Evolutionary conservation across 2,888 invertebrate species (phyloP), one percentile per base, ranked within the genome.

Genomic region (Ommatoiulus sabulosus): DNA sequence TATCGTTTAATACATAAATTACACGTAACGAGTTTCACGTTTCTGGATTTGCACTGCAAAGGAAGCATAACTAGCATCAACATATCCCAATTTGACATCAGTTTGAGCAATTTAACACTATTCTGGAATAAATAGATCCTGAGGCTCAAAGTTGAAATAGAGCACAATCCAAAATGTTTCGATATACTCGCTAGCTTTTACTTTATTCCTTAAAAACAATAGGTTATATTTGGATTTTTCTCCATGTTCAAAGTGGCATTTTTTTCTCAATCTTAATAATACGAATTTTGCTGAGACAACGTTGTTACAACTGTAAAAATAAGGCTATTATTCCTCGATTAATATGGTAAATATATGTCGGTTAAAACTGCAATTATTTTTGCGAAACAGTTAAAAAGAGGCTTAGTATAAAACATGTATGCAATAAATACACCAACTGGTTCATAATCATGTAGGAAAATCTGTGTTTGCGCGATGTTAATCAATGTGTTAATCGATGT

Each of bases 1-100:
- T 80, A 80, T 80, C 80, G 15, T 80, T 80, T 80, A 80, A 80
- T 80, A 80, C 80, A 80, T 80, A 80, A 80, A 80, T 80, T 80
- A 80, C 80, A 80, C 15, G 80, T 80, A 80, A 80, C 80, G 80
- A 80, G 8, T 35, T 80, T 80, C 24, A 80, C 80, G 80, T 80
- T 80, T 80, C 80, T 35, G 80, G 80, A 80, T 80, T 80, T 80
- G 80, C 80, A 80, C 80, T 80, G 80, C 80, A 80, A 80, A 80
- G 80, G 80, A 80, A 80, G 80, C 80, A 80, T 80, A 80, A 80
- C 80, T 80, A 80, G 80, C 80, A 35, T 80, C 24, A 80, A 80
- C 80, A 35, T 80, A 80, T 80, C 80, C 80, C 80, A 80, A 80
- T 80, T 80, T 35, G 15, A 80, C 35, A 80, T 35, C 8, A 35